Conservation (phyloP, 1,140 invertebrate genomes). For the Apis dorsata region DNA sequence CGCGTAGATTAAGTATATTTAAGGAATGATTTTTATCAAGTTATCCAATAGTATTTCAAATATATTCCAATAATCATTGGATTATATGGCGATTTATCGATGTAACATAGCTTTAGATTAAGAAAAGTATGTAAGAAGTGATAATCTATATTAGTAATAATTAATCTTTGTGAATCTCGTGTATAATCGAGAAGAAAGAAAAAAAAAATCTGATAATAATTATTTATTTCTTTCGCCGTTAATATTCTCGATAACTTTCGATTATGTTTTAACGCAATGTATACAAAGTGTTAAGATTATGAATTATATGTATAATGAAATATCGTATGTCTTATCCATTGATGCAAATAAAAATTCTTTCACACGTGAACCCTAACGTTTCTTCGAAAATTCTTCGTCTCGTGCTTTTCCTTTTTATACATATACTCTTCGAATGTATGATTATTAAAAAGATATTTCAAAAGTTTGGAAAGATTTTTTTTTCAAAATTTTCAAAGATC, state of each 20-base stretch:
- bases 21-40: not conserved
- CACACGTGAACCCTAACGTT: not conserved
- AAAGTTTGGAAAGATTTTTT: no score
- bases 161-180: not conserved
- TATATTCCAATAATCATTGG: not conserved
- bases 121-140: not conserved
- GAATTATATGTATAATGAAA: not conserved
- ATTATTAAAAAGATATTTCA: no score
- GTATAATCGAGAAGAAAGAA: not conserved
- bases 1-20: not conserved
- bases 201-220: not conserved
- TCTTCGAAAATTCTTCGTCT: not conserved
- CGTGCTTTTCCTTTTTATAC: not conserved
- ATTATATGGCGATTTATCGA: not conserved
- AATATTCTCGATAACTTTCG: no score
- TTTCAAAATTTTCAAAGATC: no score
- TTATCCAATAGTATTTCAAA: not conserved
- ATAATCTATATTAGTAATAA: not conserved
- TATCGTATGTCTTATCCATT: not conserved
- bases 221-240: not conserved
- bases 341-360: not conserved
- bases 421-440: no score
- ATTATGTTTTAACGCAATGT: no score
- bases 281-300: not conserved
- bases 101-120: not conserved